Conservation (phyloP, 2,113 vertebrate species). For the Pycnonotus jocosus region DNA sequence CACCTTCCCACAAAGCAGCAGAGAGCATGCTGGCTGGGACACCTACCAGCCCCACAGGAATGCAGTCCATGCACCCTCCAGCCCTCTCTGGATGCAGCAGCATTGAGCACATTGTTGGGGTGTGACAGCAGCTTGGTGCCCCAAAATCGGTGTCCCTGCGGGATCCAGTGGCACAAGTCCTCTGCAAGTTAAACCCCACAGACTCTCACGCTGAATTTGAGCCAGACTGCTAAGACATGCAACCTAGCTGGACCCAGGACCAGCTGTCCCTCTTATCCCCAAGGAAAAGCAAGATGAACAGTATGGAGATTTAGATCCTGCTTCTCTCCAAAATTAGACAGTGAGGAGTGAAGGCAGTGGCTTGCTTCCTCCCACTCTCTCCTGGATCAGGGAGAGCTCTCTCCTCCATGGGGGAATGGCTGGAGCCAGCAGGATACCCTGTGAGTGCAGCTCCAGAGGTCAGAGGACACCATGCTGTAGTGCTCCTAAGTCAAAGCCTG, state of each 20-base stretch:
- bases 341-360: fast-evolving
- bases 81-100: background rate
- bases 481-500: background rate
- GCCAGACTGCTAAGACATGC: background rate
- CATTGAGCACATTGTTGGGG: background rate
- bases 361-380: background rate
- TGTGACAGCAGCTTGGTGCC: background rate
- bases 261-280: background rate
- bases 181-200: background rate
- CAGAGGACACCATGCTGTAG: background rate
- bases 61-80: background rate
- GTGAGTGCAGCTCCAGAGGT: background rate
- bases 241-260: background rate
- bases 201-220: background rate
- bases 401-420: background rate
- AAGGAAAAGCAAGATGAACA: background rate
- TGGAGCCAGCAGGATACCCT: background rate
- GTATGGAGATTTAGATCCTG: background rate
- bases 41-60: background rate
- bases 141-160: background rate
- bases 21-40: background rate
- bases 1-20: background rate
- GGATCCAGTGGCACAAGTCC: background rate
- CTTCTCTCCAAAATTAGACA: background rate
- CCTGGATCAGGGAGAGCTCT: background rate